phyloP scores from a whole-genome alignment of 2,888 invertebrate genomes.

The Subacronicta megacephala region DNA sequence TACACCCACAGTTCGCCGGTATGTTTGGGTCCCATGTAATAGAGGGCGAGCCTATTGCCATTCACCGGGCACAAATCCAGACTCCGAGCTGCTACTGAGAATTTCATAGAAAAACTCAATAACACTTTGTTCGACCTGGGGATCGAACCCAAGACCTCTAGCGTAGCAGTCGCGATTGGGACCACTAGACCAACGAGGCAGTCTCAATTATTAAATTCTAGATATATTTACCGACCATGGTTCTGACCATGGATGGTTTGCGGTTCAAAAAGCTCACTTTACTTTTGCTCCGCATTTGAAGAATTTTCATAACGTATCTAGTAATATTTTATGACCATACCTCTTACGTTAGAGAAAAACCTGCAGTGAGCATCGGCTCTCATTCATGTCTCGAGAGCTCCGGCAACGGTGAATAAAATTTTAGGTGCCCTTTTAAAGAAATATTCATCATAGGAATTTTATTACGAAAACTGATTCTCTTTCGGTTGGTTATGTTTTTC shows the following conservation, averaged over 20 bases:
- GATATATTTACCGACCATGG: too few species aligned
- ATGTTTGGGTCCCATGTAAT: too few species aligned
- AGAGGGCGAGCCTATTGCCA: too few species aligned
- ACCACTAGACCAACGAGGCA: too few species aligned
- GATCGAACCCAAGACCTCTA: too few species aligned
- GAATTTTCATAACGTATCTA: slow-evolving; percentile 56
- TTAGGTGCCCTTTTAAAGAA: slow-evolving; percentile 66
- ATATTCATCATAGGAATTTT: slow-evolving; percentile 61
- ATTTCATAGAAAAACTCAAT: too few species aligned
- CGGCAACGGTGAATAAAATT: slow-evolving; percentile 76
- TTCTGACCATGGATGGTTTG: slow-evolving; percentile 3
- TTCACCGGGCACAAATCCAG: too few species aligned
- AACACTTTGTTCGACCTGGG: too few species aligned
- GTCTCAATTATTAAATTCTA: too few species aligned
- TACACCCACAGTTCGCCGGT: too few species aligned
- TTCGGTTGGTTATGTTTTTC: slow-evolving; percentile 17
- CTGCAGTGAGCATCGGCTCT: slow-evolving; percentile 85
- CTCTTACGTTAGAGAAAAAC: slow-evolving; percentile 76
- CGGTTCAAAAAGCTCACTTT: slow-evolving; percentile 5
- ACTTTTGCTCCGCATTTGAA: slow-evolving; percentile 14
- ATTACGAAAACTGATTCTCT: slow-evolving; percentile 25
- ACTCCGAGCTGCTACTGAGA: too few species aligned
- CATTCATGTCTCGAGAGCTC: slow-evolving; percentile 76
- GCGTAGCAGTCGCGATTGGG: too few species aligned
- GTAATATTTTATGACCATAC: slow-evolving; percentile 53